Evolutionary conservation across 2,888 invertebrate species (phyloP), one percentile per base, ranked within the genome.

Genomic region (Plusia festucae): DNA sequence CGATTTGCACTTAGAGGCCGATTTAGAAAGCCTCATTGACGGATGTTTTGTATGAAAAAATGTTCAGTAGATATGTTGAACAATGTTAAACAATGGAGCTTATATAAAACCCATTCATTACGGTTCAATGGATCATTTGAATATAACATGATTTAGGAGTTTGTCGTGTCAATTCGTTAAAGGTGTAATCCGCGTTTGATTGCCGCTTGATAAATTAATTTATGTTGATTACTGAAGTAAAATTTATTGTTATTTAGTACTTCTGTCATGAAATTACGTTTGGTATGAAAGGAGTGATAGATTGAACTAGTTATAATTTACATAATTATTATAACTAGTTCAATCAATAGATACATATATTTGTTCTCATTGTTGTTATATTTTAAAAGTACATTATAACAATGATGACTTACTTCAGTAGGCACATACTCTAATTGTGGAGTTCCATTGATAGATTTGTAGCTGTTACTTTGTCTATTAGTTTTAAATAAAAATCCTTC

Each of bases 1-100:
- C 54, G 64, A 74, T 80, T 81, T 80, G 72, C 69, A 79, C 74
- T 79, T 79, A 79, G 71, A 61, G 64, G 55, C 65, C 73, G 76
- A 76, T 79, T 78, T 78, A 73, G 79, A 67, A 71, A 54, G 24
- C 22, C 27, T 56, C 57, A 58, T 20, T 65, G 77, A 72, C 70
- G 58, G 59, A 77, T 79, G 73, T 81, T 73, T 81, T 52, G 60
- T 55, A 72, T 79, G 76, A 78, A 73, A 73, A n/a, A 63, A 63
- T 63, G 52, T 73, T 72, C 69, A 64, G 63, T 56, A 65, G 56
- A 46, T 71, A 65, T 68, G 69, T 79, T 67, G 66, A 60, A 77
- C 78, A 69, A 70, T 69, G 53, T 59, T 61, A 54, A 8, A 69
- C 64, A 69, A 74, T 69, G 52, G 69, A 54, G 30, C 61, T 65